Evolutionary conservation across 2,797 vertebrate species (phyloP).

Genomic region (Xiphophorus birchmanni): DNA sequence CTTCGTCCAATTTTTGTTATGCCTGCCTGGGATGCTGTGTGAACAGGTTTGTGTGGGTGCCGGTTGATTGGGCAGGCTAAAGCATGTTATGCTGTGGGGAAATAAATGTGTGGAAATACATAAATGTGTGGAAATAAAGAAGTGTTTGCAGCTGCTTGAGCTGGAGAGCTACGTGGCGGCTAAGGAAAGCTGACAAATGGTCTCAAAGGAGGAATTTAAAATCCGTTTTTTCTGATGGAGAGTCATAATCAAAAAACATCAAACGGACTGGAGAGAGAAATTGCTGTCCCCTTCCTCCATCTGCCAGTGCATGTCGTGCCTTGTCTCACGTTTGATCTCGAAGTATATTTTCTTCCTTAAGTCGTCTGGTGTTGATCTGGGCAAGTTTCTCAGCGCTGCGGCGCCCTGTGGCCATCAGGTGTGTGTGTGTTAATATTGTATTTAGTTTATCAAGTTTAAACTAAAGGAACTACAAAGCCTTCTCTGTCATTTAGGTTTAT

Average conservation of each 20-base stretch:
- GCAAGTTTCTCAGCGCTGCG: conserved; percentile 15
- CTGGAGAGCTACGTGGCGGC: conserved; percentile 25
- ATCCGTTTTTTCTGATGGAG: conserved; percentile 46
- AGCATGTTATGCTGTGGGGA: conserved; percentile 25
- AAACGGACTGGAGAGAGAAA: conserved; percentile 11
- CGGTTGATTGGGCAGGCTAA: conserved; percentile 29
- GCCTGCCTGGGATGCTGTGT: conserved; percentile 31
- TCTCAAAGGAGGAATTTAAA: conserved; percentile 22
- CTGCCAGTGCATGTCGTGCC: conserved; percentile 15
- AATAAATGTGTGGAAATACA: too few relatives aligned
- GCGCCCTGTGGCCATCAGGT: conserved; percentile 16
- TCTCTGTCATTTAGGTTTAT: neutral
- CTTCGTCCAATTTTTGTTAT: conserved; percentile 69
- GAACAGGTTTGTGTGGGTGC: conserved; percentile 2
- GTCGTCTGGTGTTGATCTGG: conserved; percentile 9
- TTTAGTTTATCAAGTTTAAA: neutral
- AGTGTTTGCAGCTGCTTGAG: conserved; percentile 34
- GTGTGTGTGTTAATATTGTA: neutral
- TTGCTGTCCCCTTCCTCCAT: conserved; percentile 25
- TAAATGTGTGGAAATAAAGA: too few relatives aligned
- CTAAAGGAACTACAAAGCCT: neutral
- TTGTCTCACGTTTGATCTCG: conserved; percentile 36
- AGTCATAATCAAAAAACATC: conserved; percentile 47
- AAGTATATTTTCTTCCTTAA: conserved; percentile 26
- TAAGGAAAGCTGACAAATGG: conserved; percentile 33